Conservation (phyloP, 2,888 invertebrate genomes). For the Calameuta pallipes region DNA sequence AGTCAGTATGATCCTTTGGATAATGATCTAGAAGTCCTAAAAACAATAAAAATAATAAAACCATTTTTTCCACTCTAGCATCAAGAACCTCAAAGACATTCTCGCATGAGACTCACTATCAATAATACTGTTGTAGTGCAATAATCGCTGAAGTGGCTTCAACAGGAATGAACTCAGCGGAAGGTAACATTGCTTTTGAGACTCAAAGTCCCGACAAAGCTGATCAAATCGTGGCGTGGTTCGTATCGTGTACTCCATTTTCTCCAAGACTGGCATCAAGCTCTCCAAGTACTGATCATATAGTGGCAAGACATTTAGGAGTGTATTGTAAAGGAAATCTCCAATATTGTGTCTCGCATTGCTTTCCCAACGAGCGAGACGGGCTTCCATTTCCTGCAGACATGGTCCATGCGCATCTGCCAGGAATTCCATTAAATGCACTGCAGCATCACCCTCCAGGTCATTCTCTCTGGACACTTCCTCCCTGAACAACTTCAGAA, state of each 20-base stretch:
- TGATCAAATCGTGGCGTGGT: slow-evolving; percentile 77
- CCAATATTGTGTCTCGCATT: slow-evolving; percentile 76
- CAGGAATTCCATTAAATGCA: slow-evolving; percentile 76
- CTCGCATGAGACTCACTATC: slow-evolving; percentile 72
- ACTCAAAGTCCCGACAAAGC: slow-evolving; percentile 82
- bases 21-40: slow-evolving; percentile 79
- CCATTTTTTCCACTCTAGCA: not conserved
- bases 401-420: slow-evolving; percentile 85
- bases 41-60: slow-evolving; percentile 33
- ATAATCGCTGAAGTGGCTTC: slow-evolving; percentile 84
- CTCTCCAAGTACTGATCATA: slow-evolving; percentile 80
- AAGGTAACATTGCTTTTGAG: slow-evolving; percentile 86
- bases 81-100: not conserved
- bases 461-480: slow-evolving; percentile 74
- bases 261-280: slow-evolving; percentile 81
- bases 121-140: slow-evolving; percentile 84
- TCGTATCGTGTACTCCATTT: slow-evolving; percentile 82
- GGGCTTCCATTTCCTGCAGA: slow-evolving; percentile 81
- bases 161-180: slow-evolving; percentile 85
- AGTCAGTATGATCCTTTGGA: slow-evolving; percentile 76
- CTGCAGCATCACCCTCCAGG: slow-evolving; percentile 72
- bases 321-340: slow-evolving; percentile 79
- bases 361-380: slow-evolving; percentile 81
- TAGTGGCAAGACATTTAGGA: slow-evolving; percentile 72
- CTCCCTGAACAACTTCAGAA: slow-evolving; percentile 78